Base-by-base conservation (phyloP, 2,888 invertebrate genomes). In the Nymphalis polychloros region DNA sequence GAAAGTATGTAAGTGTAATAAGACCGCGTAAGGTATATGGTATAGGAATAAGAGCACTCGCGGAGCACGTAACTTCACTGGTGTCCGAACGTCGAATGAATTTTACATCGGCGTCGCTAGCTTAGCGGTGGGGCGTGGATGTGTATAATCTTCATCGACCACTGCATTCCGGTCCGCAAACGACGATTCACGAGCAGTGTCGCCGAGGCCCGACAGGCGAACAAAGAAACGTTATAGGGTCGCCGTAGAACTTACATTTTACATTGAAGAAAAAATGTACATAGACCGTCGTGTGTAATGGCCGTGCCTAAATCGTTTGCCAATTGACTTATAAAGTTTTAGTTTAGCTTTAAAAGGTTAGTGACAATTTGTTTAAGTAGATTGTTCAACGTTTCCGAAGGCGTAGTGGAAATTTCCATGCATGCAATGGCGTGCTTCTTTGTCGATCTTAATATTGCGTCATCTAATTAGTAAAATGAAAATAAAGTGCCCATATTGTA, bases 311-410 rank as follows among this genome's bases (percentile, higher is more conserved):
- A 57, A 71, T 72, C 76, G 75, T 77, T 73, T 62, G 74, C 68
- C 72, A 72, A 77, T 64, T 70, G 71, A 74, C 74, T 70, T 74
- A 67, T 63, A 79, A 13, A 78, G 72, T 75, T 74, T 76, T 72
- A 72, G 71, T 76, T 76, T 75, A 75, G 73, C 72, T 71, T 66
- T 60, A 77, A 79, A 81, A 88, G 88, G 88, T 88, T 84, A 88
- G 88, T 88, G 83, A 35, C 35, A 78, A 75, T 83, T 83, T 83
- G 73, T 80, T 68, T 72, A 69, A 63, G 27, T 41, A 50, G 41
- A 49, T 57, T 41, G 48, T 59, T 35, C 27, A 60, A 53, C 48
- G 19, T 57, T 8, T 41, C 79, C 17, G 8, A 47, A 64, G 52
- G 48, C 41, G 47, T 60, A 27, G 64, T 64, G 67, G 65, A 72